Conservation (phyloP, 2,888 invertebrate species). For the Sphinx pinastri region DNA sequence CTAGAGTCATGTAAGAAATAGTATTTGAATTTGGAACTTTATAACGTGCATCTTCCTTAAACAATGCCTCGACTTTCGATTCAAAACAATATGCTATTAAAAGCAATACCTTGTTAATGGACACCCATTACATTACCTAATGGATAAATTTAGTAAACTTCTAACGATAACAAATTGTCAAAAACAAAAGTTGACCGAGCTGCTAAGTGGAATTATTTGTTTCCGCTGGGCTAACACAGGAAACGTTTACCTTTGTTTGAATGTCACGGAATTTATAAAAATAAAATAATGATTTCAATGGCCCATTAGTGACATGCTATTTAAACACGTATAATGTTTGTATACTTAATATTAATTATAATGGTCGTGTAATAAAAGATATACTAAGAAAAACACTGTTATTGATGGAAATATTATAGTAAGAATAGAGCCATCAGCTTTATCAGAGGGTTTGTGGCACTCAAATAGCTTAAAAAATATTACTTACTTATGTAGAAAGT, state of each 20-base stretch:
- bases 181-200: slow-evolving; percentile 32
- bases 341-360: background rate
- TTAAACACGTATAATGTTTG: background rate
- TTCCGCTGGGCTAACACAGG: slow-evolving; percentile 60
- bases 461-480: too few species aligned
- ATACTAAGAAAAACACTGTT: background rate
- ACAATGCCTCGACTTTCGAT: slow-evolving; percentile 5
- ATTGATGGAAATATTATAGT: too few species aligned
- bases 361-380: background rate
- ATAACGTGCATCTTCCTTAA: slow-evolving; percentile 21
- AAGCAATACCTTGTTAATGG: slow-evolving; percentile 31
- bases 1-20: background rate
- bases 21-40: background rate
- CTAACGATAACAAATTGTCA: slow-evolving; percentile 39
- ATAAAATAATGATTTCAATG: slow-evolving; percentile 22
- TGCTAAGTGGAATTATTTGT: slow-evolving; percentile 69
- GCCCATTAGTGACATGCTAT: slow-evolving; percentile 34
- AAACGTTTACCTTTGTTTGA: slow-evolving; percentile 66
- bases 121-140: slow-evolving; percentile 36
- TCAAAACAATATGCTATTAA: slow-evolving; percentile 22
- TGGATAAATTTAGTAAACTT: slow-evolving; percentile 29
- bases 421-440: too few species aligned
- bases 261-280: slow-evolving; percentile 52
- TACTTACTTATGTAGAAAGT: too few species aligned
- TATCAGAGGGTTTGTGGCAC: too few species aligned